Evolutionary conservation across 92 coral and sea anemone genomes (phyloP), one percentile per base, ranked within the genome.

Genomic region (Diadumene lineata): DNA sequence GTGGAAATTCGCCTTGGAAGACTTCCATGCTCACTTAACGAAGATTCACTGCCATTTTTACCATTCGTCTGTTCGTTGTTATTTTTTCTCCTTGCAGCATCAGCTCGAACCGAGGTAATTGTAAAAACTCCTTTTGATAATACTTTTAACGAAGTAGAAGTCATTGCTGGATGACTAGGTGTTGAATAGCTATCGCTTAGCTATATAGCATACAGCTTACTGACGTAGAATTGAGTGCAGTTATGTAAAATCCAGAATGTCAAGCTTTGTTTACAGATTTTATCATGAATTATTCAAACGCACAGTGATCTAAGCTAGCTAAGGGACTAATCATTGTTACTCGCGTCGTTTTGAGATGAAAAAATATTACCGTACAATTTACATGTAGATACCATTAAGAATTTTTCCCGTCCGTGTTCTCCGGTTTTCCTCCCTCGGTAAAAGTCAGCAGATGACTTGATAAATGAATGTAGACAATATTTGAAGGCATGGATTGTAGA

Each of bases 1-100:
- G 92, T 87, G 0, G 92, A 87, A n/a, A 83, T 46, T 1, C 92
- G 86, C 23, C 60, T 48, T 0, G 53, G 68, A n/a, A 55, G 63
- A 7, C 75, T 55, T 1, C 76, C 88, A 4, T 81, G 69, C 7
- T 87, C 88, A 30, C 74, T 87, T 22, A 78, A 82, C 1, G 78
- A 63, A 2, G 46, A 62, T 28, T 70, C 72, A 16, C 28, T 43
- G 43, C 63, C 46, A 68, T 51, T 56, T 34, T 60, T 56, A 10
- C 33, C 3, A 22, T 51, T 24, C 3, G 26, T 11, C 15, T 34
- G 0, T 19, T 69, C 26, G 43, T 27, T 11, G 21, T 73, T 73
- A 62, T 44, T 24, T 31, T 29, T 73, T 50, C 75, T 21, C 10
- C 66, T 61, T 57, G 72, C 53, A 11, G 82, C 82, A 78, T 78